These are phyloP conservation scores for Neotoma lepida DNA, from an alignment of 2,113 vertebrate species.

Conservation along the genomic window DNA sequence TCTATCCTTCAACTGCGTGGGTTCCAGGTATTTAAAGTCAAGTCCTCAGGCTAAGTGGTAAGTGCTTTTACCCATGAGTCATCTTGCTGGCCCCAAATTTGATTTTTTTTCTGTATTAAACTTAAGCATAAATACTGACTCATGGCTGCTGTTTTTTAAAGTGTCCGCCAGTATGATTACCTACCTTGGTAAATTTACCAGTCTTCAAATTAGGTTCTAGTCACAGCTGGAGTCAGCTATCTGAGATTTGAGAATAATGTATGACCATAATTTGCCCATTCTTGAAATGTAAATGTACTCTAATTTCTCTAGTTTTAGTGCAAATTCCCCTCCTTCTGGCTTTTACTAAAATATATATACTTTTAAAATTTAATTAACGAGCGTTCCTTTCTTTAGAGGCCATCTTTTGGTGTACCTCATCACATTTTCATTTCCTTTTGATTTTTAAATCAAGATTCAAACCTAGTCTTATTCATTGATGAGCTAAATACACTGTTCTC, in stretches of 20 bases:
- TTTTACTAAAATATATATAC: conserved; percentile 11
- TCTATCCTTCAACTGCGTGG: background rate
- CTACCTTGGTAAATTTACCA: background rate
- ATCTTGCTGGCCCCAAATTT: background rate
- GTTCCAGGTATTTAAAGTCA: background rate
- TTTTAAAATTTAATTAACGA: conserved; percentile 35
- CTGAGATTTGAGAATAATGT: conserved; percentile 6
- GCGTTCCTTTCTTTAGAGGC: background rate
- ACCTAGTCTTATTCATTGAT: conserved; percentile 66
- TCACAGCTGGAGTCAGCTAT: background rate
- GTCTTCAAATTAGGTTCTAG: conserved; percentile 21
- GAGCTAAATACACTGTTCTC: conserved; percentile 73
- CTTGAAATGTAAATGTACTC: background rate
- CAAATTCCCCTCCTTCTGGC: background rate
- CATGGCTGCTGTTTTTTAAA: background rate
- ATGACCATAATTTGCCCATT: background rate
- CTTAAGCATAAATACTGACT: background rate
- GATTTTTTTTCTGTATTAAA: conserved; percentile 8
- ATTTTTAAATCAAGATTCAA: conserved; percentile 74
- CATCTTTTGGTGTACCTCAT: background rate
- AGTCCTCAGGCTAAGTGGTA: background rate
- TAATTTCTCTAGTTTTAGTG: background rate
- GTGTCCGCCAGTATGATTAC: background rate
- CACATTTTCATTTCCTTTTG: conserved; percentile 49
- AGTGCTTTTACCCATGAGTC: background rate